phyloP scores from a whole-genome alignment of 2,888 invertebrate species.

The Ametastegia equiseti region DNA sequence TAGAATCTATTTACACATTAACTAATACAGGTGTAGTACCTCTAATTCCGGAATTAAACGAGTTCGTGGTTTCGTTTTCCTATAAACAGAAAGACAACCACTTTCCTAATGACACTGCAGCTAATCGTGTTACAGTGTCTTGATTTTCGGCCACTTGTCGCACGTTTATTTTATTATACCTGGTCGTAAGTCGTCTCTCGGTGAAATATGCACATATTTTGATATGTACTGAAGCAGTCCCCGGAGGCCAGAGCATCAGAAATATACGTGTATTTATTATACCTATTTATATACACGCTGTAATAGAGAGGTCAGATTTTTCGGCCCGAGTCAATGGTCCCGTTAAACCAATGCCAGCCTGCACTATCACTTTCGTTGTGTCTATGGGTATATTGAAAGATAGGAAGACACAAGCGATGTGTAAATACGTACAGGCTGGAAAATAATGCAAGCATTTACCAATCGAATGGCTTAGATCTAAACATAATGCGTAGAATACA shows the following conservation, averaged over 20 bases:
- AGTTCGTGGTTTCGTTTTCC: neutral
- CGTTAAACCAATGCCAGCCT: neutral
- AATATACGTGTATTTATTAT: neutral
- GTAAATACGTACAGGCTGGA: too few species aligned
- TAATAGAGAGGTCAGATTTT: neutral
- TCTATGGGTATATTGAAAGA: too few species aligned
- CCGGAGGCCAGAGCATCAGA: neutral
- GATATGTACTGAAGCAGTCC: too few species aligned
- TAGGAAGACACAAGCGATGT: too few species aligned
- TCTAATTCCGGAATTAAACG: neutral
- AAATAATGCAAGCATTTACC: too few species aligned
- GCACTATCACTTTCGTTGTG: slow-evolving; percentile 13
- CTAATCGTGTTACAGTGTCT: neutral
- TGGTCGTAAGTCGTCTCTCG: neutral
- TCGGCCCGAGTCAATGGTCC: neutral
- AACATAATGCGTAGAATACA: too few species aligned
- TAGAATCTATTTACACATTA: too few species aligned
- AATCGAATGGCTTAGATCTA: too few species aligned
- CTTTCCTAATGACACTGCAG: slow-evolving; percentile 7
- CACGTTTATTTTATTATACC: neutral
- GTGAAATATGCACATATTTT: too few species aligned
- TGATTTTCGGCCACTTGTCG: neutral
- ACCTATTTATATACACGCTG: neutral
- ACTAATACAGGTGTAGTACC: too few species aligned
- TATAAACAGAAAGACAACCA: neutral